phyloP scores from a whole-genome alignment of 2,888 invertebrate species.

The Deroplatys truncata region DNA sequence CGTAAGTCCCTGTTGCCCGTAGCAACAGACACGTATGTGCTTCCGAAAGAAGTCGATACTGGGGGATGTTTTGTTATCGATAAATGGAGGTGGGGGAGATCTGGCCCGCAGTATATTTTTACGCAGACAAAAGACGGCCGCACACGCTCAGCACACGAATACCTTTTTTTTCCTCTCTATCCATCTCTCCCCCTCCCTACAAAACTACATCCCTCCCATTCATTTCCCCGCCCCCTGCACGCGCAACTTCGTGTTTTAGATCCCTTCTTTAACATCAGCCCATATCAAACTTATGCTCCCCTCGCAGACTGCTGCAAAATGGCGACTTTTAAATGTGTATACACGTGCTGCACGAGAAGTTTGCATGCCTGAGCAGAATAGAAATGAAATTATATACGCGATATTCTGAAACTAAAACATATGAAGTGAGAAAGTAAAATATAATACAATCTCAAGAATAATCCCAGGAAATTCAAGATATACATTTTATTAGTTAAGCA shows the following conservation, averaged over 20 bases:
- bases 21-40: not conserved
- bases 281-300: not conserved
- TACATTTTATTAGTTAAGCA: too few relatives aligned
- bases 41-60: conserved; percentile 8
- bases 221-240: not conserved
- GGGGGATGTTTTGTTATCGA: conserved; percentile 10
- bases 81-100: conserved; percentile 1
- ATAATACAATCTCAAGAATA: too few relatives aligned
- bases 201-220: not conserved
- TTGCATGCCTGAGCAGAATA: not conserved
- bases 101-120: conserved; percentile 17
- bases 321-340: not conserved
- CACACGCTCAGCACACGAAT: conserved; percentile 22
- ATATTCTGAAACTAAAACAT: too few relatives aligned
- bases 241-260: not conserved
- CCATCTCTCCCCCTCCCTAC: not conserved
- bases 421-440: too few relatives aligned
- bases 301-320: not conserved
- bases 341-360: not conserved
- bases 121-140: conserved; percentile 1
- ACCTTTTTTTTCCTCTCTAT: not conserved
- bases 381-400: too few relatives aligned
- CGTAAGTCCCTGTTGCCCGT: not conserved
- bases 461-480: too few relatives aligned
- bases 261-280: not conserved